Evolutionary conservation across 2,113 vertebrate species (phyloP).

Genomic region (Aspiorhynchus laticeps): DNA sequence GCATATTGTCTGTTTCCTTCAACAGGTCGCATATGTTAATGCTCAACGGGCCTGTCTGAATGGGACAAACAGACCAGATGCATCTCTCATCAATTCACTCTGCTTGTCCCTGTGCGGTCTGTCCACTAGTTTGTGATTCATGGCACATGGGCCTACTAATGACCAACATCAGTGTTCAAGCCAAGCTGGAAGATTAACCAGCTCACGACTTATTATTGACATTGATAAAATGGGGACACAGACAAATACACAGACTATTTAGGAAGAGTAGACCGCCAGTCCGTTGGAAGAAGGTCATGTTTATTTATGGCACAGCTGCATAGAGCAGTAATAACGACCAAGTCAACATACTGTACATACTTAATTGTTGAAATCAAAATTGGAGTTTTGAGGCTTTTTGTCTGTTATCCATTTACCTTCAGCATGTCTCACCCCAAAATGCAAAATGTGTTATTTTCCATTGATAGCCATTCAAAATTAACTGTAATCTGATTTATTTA

Average conservation of each 20-base stretch:
- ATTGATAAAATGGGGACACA: conserved; percentile 46
- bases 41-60: conserved; percentile 32
- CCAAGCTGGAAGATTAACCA: conserved; percentile 47
- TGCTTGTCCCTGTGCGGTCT: conserved; percentile 47
- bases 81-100: conserved; percentile 39
- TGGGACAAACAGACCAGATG: conserved; percentile 27
- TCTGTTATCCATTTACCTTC: background rate
- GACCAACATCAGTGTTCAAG: conserved; percentile 45
- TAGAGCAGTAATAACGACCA: background rate
- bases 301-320: background rate
- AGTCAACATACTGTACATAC: background rate
- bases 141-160: conserved; percentile 42
- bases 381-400: background rate
- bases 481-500: background rate
- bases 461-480: background rate
- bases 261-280: conserved; percentile 7
- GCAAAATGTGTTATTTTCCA: background rate
- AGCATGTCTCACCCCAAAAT: background rate
- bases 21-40: conserved; percentile 53
- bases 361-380: background rate
- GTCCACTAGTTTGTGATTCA: conserved; percentile 55
- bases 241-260: conserved; percentile 38
- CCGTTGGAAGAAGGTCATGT: conserved; percentile 31
- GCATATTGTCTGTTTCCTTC: conserved; percentile 43
- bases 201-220: conserved; percentile 39